Evolutionary conservation across 2,888 invertebrate genomes (phyloP).

Genomic region (Pheosia gnoma): DNA sequence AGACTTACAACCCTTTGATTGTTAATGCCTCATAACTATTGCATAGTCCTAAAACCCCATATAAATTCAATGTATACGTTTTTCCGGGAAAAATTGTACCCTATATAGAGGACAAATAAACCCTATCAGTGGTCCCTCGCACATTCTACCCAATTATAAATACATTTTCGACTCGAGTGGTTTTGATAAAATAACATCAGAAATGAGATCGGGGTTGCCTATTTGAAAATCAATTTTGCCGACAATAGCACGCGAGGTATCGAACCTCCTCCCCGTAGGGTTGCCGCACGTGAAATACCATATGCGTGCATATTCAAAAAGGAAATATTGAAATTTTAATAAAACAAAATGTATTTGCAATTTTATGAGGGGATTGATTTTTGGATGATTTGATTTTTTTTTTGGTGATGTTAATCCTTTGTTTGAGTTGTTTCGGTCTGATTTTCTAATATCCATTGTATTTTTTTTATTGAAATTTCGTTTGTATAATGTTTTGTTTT

Average conservation of each 20-base stretch:
- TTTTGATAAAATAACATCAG: slow-evolving; percentile 35
- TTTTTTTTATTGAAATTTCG: no score
- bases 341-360: slow-evolving; percentile 1
- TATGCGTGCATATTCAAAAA: slow-evolving; percentile 9
- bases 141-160: slow-evolving; percentile 14
- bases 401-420: no score
- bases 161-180: slow-evolving; percentile 15
- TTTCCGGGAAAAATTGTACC: neutral
- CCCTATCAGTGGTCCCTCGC: slow-evolving; percentile 1
- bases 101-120: neutral
- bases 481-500: no score
- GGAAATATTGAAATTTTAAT: slow-evolving; percentile 3
- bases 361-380: neutral
- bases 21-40: no score
- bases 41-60: no score
- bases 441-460: no score
- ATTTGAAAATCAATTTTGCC: slow-evolving; percentile 38
- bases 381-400: no score
- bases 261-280: slow-evolving; percentile 9
- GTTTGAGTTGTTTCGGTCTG: no score
- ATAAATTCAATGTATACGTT: neutral
- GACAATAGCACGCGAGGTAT: slow-evolving; percentile 27
- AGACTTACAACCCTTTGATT: no score
- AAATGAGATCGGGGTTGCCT: slow-evolving; percentile 28
- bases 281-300: slow-evolving; percentile 12